Percentiles rank a stretch among this genome's conserved stretches.
Conservation (phyloP, 2,888 invertebrate species). For the Danaus chrysippus region DNA sequence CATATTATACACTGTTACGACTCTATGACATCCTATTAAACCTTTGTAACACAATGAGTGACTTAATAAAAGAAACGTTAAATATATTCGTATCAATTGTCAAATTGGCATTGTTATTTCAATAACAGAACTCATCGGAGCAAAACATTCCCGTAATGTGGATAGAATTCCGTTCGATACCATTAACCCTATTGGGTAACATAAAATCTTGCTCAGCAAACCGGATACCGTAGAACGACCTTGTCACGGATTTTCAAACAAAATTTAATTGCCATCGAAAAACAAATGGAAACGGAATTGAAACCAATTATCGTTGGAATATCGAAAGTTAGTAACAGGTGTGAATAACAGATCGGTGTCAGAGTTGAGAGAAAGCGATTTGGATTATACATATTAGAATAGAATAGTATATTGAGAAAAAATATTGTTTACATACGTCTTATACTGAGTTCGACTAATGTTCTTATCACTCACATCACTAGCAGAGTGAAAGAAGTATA, state of each 20-base stretch:
- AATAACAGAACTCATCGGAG: neutral
- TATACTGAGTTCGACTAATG: too few relatives aligned
- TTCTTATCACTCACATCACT: too few relatives aligned
- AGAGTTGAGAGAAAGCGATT: constrained; percentile 39
- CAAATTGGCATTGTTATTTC: neutral
- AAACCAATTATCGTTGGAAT: constrained; percentile 73
- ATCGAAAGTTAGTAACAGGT: constrained; percentile 73
- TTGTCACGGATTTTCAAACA: constrained; percentile 42
- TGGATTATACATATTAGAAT: neutral
- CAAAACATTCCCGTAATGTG: neutral
- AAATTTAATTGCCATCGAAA: constrained; percentile 71
- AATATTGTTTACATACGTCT: too few relatives aligned
- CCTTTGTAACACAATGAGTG: too few relatives aligned
- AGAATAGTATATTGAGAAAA: too few relatives aligned
- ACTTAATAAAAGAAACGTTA: too few relatives aligned
- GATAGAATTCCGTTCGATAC: neutral
- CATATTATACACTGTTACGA: too few relatives aligned
- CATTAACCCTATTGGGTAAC: neutral
- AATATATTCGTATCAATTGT: too few relatives aligned
- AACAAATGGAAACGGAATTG: constrained; percentile 53
- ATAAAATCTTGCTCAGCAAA: constrained; percentile 10
- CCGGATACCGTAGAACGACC: constrained; percentile 14
- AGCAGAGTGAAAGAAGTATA: too few relatives aligned
- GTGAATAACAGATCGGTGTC: constrained; percentile 49
- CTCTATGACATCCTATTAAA: too few relatives aligned